phyloP scores from a whole-genome alignment of 2,797 vertebrate species.

The Syndactyla subalaris region DNA sequence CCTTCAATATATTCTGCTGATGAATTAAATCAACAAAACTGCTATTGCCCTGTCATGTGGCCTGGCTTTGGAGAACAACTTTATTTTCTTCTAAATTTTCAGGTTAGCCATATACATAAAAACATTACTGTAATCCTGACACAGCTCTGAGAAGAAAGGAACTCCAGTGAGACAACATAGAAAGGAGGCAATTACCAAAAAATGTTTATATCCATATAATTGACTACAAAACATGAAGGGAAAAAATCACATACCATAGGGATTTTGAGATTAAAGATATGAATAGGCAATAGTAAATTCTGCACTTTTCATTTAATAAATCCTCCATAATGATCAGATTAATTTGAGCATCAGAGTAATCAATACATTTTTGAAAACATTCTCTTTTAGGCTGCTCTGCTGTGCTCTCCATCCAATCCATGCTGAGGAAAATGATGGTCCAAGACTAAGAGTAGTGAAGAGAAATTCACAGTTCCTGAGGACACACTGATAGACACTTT shows the following conservation, averaged over 20 bases:
- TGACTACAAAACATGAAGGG: not conserved
- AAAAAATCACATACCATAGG: not conserved
- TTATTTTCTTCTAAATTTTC: constrained; percentile 21
- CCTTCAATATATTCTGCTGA: not conserved
- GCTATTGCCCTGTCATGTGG: not conserved
- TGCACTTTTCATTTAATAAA: not conserved
- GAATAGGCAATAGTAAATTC: not conserved
- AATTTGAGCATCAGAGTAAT: not conserved
- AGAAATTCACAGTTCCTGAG: not conserved
- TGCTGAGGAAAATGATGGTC: not conserved
- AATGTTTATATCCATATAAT: not conserved
- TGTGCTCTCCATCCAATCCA: not conserved
- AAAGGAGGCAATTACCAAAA: constrained; percentile 17
- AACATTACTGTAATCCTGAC: not conserved
- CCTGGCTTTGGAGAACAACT: not conserved
- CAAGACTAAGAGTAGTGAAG: not conserved
- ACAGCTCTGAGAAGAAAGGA: not conserved
- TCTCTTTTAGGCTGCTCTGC: not conserved
- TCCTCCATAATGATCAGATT: not conserved
- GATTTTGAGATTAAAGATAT: not conserved
- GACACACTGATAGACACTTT: not conserved
- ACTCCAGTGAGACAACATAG: not conserved
- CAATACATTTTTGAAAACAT: not conserved
- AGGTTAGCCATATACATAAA: not conserved
- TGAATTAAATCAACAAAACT: not conserved